Conservation (phyloP, 2,797 vertebrate species). For the Galago senegalensis region DNA sequence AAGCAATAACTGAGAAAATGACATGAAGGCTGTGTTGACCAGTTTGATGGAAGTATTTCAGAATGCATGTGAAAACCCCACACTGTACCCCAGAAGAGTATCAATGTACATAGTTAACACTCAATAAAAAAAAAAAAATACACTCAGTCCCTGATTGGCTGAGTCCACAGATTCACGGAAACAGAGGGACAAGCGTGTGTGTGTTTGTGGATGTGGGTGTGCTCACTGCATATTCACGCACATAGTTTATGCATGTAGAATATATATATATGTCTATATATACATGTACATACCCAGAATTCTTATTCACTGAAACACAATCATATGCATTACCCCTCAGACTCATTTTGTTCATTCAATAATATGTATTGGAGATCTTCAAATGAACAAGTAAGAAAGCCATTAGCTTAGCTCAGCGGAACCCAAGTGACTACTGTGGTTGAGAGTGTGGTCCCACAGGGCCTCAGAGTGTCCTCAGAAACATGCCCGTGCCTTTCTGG, state of each 20-base stretch:
- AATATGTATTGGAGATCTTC: constrained; percentile 17
- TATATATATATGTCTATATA: neutral
- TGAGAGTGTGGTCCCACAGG: neutral
- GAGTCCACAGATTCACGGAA: neutral
- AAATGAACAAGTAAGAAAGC: neutral
- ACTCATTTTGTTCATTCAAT: neutral
- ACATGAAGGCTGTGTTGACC: no score
- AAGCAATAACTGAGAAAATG: no score
- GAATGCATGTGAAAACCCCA: no score
- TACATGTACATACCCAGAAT: neutral
- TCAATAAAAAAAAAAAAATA: no score
- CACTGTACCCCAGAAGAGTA: no score
- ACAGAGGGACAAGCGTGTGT: neutral
- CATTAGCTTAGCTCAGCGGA: neutral
- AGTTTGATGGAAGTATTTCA: no score
- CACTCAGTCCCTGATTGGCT: neutral
- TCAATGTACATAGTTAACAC: no score
- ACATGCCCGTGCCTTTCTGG: neutral
- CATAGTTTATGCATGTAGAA: neutral
- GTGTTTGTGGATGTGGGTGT: neutral
- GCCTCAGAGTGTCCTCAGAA: neutral
- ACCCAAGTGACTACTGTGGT: neutral
- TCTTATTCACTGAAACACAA: constrained; percentile 34
- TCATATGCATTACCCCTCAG: neutral
- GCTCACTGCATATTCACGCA: neutral